Conservation (phyloP, 1,140 invertebrate genomes). For the Lycorma delicatula region DNA sequence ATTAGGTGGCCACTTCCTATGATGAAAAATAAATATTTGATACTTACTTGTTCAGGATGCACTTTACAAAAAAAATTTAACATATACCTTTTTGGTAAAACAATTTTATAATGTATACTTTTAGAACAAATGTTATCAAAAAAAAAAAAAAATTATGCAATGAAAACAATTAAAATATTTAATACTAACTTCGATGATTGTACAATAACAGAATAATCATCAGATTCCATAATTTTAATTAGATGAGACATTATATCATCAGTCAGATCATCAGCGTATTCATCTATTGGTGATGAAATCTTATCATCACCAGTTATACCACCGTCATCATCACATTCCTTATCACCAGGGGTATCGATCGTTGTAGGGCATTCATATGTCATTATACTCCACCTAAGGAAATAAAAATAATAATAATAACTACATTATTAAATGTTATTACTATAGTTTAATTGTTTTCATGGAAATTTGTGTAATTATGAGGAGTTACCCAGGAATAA, state of each 20-base stretch:
- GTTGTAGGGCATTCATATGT: constrained; percentile 71
- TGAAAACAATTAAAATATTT: too few relatives aligned
- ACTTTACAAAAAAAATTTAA: too few relatives aligned
- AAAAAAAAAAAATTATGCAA: constrained; percentile 10
- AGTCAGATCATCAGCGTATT: constrained; percentile 76
- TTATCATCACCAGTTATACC: constrained; percentile 10
- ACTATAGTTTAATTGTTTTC: too few relatives aligned
- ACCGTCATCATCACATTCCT: constrained; percentile 39
- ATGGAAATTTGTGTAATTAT: too few relatives aligned
- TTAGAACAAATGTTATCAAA: background rate
- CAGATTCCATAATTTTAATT: constrained; percentile 78
- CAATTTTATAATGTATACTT: too few relatives aligned
- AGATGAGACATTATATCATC: constrained; percentile 71
- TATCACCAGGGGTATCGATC: constrained; percentile 45
- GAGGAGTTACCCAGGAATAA: too few relatives aligned
- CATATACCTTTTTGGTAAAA: too few relatives aligned
- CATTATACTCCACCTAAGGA: constrained; percentile 79
- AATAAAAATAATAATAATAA: too few relatives aligned
- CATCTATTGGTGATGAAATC: constrained; percentile 33
- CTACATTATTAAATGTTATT: too few relatives aligned
- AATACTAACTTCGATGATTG: constrained; percentile 60
- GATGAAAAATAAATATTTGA: too few relatives aligned
- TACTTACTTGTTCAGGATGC: too few relatives aligned
- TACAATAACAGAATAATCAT: constrained; percentile 65
- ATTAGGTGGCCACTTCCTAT: too few relatives aligned